Base-by-base conservation (phyloP, 2,888 invertebrate species). In the Plebejus argus region DNA sequence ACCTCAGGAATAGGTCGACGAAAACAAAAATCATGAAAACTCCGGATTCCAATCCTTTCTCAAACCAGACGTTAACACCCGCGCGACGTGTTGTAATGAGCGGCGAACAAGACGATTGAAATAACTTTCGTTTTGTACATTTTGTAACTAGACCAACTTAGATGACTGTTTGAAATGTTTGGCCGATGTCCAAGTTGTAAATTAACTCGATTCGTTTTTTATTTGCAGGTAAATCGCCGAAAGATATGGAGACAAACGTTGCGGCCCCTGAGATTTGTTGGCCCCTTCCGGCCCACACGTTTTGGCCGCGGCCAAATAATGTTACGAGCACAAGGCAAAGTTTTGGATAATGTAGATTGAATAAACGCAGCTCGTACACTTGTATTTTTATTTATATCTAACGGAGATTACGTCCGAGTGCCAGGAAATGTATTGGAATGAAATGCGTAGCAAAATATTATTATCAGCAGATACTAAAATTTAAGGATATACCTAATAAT, bases 211-310 rank as follows among this genome's bases (percentile, higher is more conserved):
- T 86, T 89, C 90, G 89, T 92, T 90, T 86, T 89, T 92, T 93
- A 86, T 93, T 94, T 91, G 89, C 93, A 93, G 93, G 93, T 93
- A 93, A 94, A 91, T 91, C 89, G 89, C 87, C 90, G 88, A 89
- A 89, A 89, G 88, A 89, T 87, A 86, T 83, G 84, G 85, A 86
- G 88, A 86, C 84, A 82, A 84, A 84, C 81, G 79, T 82, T 78
- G 83, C 83, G 88, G 86, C 84, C 81, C 82, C 85, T 85, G 85
- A 85, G 86, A 87, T 84, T 85, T 84, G 87, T 86, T 85, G 85
- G 83, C 80, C 80, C 79, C 79, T 79, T 79, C 80, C 81, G 79
- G 80, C 79, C 81, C 80, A 81, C 45, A 81, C 82, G 83, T 83
- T 82, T 81, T 80, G 80, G 81, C 79, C 80, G 71, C 79, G 80